A percentile compares a stretch with the other conserved stretches of the same genome.
Conservation (phyloP, 2,888 invertebrate genomes). For the Myopa testacea region DNA sequence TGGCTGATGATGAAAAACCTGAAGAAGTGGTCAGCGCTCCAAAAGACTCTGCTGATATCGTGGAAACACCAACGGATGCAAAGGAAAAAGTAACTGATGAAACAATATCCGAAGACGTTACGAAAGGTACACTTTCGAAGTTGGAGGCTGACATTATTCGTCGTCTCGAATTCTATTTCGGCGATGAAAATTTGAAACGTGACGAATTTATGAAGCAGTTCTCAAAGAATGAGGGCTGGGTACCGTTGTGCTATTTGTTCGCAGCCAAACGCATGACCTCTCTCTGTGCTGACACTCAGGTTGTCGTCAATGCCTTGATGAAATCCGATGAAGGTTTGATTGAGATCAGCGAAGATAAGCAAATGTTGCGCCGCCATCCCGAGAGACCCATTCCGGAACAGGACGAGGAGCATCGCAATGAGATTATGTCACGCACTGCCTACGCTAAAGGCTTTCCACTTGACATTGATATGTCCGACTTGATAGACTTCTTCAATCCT, state of each 20-base stretch:
- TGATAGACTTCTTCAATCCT: constrained; percentile 79
- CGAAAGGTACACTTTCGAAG: constrained; percentile 52
- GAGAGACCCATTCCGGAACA: constrained; percentile 81
- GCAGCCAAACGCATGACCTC: constrained; percentile 89
- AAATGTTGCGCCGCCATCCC: constrained; percentile 77
- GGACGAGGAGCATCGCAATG: constrained; percentile 84
- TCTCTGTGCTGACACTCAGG: constrained; percentile 76
- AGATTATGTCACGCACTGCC: constrained; percentile 79
- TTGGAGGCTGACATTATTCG: constrained; percentile 75
- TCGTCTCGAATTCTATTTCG: constrained; percentile 77
- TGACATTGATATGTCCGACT: constrained; percentile 75
- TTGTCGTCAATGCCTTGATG: constrained; percentile 80
- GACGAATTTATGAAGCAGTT: constrained; percentile 93
- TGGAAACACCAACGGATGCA: constrained; percentile 6
- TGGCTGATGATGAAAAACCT: constrained; percentile 60
- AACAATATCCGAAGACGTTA: constrained; percentile 1
- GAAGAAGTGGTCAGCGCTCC: constrained; percentile 45
- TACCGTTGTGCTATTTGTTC: constrained; percentile 83
- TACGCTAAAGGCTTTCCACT: constrained; percentile 91
- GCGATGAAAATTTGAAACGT: constrained; percentile 90
- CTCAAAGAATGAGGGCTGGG: constrained; percentile 90
- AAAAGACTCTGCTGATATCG: constrained; percentile 18
- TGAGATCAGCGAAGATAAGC: constrained; percentile 74
- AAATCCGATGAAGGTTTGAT: constrained; percentile 80
- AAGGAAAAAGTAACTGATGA: constrained; percentile 25